Conservation (phyloP, 2,797 vertebrate species). For the Zalophus californianus region DNA sequence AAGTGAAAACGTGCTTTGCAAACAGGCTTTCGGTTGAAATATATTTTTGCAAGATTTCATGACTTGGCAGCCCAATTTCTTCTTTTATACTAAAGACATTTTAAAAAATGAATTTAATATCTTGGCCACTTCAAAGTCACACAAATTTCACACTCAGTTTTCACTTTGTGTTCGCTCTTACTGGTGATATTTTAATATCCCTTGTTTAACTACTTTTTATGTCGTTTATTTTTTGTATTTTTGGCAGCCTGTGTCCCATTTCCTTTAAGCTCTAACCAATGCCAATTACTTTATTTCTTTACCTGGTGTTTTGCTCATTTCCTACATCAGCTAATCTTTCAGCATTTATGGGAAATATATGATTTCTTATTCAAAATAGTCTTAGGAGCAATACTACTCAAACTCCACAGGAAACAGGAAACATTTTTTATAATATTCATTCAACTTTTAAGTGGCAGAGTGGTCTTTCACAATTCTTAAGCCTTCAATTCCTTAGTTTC, state of each 20-base stretch:
- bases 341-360: constrained; percentile 54
- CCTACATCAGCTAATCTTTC: constrained; percentile 50
- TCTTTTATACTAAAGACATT: constrained; percentile 59
- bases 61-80: constrained; percentile 53
- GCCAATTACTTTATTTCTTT: constrained; percentile 67
- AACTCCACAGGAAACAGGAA: constrained; percentile 47
- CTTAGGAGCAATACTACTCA: neutral
- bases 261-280: constrained; percentile 58
- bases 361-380: constrained; percentile 64
- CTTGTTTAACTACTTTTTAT: constrained; percentile 69
- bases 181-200: constrained; percentile 61
- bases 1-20: constrained; percentile 49
- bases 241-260: constrained; percentile 30
- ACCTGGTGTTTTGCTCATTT: constrained; percentile 66
- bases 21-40: constrained; percentile 52
- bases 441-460: neutral
- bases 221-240: constrained; percentile 51
- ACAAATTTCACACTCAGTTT: constrained; percentile 74
- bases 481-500: constrained; percentile 55
- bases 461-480: neutral
- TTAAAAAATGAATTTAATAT: constrained; percentile 49
- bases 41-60: constrained; percentile 69
- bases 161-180: constrained; percentile 42
- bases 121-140: constrained; percentile 65
- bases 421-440: neutral